Evolutionary conservation across 2,113 vertebrate species (phyloP).

Genomic region (Ictalurus punctatus): DNA sequence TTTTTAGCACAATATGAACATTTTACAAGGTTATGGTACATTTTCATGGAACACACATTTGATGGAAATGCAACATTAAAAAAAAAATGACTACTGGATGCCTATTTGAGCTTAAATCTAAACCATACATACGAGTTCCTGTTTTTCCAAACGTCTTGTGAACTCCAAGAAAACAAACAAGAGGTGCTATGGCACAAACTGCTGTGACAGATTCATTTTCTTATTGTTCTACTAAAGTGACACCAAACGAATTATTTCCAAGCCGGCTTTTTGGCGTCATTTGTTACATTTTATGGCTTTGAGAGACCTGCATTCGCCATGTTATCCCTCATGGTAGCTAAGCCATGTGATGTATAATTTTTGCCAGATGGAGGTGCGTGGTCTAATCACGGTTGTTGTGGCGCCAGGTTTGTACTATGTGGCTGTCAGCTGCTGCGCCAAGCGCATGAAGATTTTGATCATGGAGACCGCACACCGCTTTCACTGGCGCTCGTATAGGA

Average conservation of each 20-base stretch:
- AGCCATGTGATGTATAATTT: constrained; percentile 13
- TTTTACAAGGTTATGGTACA: not conserved
- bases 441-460: not conserved
- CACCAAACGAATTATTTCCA: not conserved
- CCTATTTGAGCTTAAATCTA: not conserved
- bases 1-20: not conserved
- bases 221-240: not conserved
- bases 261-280: not conserved
- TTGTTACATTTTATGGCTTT: not conserved
- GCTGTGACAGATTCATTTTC: not conserved
- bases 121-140: not conserved
- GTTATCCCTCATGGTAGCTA: not conserved
- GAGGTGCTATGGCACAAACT: not conserved
- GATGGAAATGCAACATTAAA: not conserved
- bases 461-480: not conserved
- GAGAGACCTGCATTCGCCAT: not conserved
- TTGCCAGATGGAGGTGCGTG: constrained; percentile 3
- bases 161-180: not conserved
- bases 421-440: not conserved
- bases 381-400: constrained; percentile 8
- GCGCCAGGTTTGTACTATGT: not conserved
- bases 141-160: not conserved
- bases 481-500: not conserved
- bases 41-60: not conserved
- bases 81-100: not conserved